A percentile compares a stretch with the other conserved stretches of the same genome.
These are phyloP conservation scores for Leptopilina drosophilae DNA, from an alignment of 2,888 invertebrate species.

Conservation along the genomic window DNA sequence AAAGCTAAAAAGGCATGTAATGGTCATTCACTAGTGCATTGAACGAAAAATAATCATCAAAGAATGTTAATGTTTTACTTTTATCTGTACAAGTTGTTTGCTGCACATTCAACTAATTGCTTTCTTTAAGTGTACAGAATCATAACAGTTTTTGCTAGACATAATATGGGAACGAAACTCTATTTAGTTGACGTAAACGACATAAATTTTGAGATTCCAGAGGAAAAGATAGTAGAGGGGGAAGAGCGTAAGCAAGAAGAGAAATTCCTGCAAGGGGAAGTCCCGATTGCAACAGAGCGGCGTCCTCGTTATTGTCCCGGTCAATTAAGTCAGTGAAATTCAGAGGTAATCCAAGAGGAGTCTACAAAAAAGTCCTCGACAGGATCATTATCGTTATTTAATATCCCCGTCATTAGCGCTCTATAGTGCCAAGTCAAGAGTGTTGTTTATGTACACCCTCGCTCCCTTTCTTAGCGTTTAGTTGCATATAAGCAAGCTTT, in stretches of 20 bases:
- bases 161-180: slow-evolving; percentile 34
- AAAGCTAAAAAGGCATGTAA: background rate
- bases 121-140: slow-evolving; percentile 8
- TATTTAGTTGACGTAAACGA: slow-evolving; percentile 36
- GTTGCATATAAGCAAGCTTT: slow-evolving; percentile 35
- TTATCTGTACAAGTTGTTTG: background rate
- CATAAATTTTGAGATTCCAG: slow-evolving; percentile 43
- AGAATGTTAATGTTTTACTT: slow-evolving; percentile 4
- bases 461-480: slow-evolving; percentile 56
- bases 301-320: slow-evolving; percentile 64
- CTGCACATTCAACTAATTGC: slow-evolving; percentile 3
- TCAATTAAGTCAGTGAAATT: slow-evolving; percentile 74
- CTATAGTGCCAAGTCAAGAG: slow-evolving; percentile 70
- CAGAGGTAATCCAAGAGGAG: slow-evolving; percentile 56
- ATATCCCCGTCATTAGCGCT: slow-evolving; percentile 76
- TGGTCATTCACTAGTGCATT: slow-evolving; percentile 5
- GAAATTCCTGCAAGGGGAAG: slow-evolving; percentile 56
- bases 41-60: background rate
- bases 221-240: slow-evolving; percentile 41
- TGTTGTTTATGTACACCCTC: slow-evolving; percentile 73
- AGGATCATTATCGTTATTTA: slow-evolving; percentile 76
- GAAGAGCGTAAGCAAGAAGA: slow-evolving; percentile 46
- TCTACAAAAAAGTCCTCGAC: slow-evolving; percentile 65
- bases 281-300: slow-evolving; percentile 56
- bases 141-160: slow-evolving; percentile 2